Evolutionary conservation across 1,140 invertebrate species (phyloP).

Genomic region (Halictus rubicundus): DNA sequence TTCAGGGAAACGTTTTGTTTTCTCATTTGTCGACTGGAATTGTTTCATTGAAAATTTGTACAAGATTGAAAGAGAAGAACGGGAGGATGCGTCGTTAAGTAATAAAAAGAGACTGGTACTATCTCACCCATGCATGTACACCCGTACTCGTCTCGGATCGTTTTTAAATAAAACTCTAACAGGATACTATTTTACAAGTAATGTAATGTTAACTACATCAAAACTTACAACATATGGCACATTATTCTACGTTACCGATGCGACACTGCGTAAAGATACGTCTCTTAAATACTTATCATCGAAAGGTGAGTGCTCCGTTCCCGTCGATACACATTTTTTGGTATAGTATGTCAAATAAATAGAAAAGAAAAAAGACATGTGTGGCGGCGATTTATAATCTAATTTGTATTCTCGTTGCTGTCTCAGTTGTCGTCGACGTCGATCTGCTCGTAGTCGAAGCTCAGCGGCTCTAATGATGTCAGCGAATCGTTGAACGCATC

Average conservation of each 20-base stretch:
- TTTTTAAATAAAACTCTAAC: neutral
- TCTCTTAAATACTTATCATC: constrained; percentile 24
- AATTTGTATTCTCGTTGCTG: constrained; percentile 15
- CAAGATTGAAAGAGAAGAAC: neutral
- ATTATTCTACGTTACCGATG: neutral
- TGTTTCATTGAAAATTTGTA: constrained; percentile 7
- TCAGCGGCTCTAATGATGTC: constrained; percentile 70
- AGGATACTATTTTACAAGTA: constrained; percentile 13
- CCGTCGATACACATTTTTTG: constrained; percentile 33
- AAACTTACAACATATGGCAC: constrained; percentile 3
- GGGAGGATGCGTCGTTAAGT: constrained; percentile 1
- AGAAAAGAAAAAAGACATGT: constrained; percentile 9
- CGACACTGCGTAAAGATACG: neutral
- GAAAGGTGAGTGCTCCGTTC: constrained; percentile 3
- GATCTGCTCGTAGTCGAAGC: constrained; percentile 71
- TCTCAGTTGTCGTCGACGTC: constrained; percentile 73
- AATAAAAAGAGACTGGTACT: constrained; percentile 39
- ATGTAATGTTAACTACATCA: constrained; percentile 20
- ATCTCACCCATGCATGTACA: constrained; percentile 20
- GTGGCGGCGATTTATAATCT: constrained; percentile 31
- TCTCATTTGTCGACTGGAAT: neutral
- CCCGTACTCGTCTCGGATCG: neutral
- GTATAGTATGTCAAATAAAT: constrained; percentile 50
- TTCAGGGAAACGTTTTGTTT: neutral
- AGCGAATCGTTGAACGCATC: constrained; percentile 75